A percentile compares a stretch with the other conserved stretches of the same genome.
These are phyloP conservation scores for Alloscopus bannaensis DNA, from an alignment of 2,888 invertebrate species.

Conservation along the genomic window DNA sequence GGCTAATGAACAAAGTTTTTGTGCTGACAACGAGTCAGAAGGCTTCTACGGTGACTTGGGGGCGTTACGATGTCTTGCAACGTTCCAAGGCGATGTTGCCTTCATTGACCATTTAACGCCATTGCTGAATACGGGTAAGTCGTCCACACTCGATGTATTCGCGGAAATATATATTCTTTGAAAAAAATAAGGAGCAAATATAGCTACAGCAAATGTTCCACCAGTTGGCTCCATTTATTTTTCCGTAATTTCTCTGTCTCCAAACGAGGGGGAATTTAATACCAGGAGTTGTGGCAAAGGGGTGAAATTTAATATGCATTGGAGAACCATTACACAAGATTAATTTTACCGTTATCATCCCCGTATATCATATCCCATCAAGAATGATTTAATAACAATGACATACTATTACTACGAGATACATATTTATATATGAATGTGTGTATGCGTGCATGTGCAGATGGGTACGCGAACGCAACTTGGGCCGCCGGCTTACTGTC, in stretches of 20 bases:
- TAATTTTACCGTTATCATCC: conserved; percentile 35
- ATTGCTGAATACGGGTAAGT: conserved; percentile 70
- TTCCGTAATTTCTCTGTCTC: too few relatives aligned
- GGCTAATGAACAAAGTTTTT: conserved; percentile 68
- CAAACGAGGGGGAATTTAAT: conserved; percentile 15
- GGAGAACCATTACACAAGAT: conserved; percentile 40
- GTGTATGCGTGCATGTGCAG: conserved; percentile 39
- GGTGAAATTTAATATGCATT: conserved; percentile 38
- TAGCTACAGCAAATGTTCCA: too few relatives aligned
- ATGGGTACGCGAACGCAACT: conserved; percentile 72
- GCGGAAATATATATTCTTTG: too few relatives aligned
- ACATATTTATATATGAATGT: neutral
- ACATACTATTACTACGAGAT: too few relatives aligned
- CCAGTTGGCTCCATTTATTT: too few relatives aligned
- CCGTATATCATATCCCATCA: neutral
- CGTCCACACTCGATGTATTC: neutral
- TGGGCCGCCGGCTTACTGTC: conserved; percentile 74
- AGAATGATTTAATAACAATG: conserved; percentile 26
- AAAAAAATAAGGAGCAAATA: too few relatives aligned
- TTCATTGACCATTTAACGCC: conserved; percentile 73
- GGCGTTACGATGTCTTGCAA: conserved; percentile 71
- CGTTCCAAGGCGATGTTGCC: conserved; percentile 71
- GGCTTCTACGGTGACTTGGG: conserved; percentile 73
- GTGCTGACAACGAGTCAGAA: conserved; percentile 72
- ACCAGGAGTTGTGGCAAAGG: conserved; percentile 14